These are phyloP conservation scores for Bellardia bayeri DNA, from an alignment of 2,888 invertebrate genomes.

Conservation along the genomic window DNA sequence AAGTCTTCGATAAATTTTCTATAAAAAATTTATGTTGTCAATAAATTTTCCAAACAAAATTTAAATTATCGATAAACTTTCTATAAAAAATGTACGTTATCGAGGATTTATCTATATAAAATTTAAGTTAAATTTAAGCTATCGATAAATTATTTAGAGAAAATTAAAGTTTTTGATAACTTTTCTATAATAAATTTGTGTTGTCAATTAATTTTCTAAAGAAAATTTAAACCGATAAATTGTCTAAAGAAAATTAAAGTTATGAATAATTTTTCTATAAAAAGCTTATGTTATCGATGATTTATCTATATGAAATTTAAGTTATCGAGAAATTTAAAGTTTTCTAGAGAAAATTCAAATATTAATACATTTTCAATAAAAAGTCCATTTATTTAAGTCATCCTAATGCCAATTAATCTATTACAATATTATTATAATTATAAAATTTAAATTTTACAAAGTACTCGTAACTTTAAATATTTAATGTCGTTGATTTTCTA, in stretches of 20 bases:
- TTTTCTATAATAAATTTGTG: neutral
- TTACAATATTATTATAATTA: neutral
- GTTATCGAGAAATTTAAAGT: neutral
- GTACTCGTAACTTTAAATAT: neutral
- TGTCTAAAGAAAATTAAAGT: neutral
- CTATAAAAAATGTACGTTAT: neutral
- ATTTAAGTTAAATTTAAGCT: neutral
- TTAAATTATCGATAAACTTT: neutral
- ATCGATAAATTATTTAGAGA: neutral
- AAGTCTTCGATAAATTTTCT: neutral
- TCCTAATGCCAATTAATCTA: neutral
- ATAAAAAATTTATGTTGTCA: neutral
- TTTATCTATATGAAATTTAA: neutral
- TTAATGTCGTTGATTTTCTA: constrained; percentile 31
- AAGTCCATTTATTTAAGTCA: no score
- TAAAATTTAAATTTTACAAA: neutral
- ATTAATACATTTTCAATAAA: no score
- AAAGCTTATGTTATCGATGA: neutral
- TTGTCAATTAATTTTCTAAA: neutral
- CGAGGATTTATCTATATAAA: neutral
- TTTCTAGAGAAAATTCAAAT: no score
- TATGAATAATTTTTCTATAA: neutral
- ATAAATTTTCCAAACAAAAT: neutral
- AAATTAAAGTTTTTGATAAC: neutral
- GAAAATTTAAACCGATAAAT: neutral